Evolutionary conservation across 2,888 invertebrate species (phyloP).

Genomic region (Boloria selene): DNA sequence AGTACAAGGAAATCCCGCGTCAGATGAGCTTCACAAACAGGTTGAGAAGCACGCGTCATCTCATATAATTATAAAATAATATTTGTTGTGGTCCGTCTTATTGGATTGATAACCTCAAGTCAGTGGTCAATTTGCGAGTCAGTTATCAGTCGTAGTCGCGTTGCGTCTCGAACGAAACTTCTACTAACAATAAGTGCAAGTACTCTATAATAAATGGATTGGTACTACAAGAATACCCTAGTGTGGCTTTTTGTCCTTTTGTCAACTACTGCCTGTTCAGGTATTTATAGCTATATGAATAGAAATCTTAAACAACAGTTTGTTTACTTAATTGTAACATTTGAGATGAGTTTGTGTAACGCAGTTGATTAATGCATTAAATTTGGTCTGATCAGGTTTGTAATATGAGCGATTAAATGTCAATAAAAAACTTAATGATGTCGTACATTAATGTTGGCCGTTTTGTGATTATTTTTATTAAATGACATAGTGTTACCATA

Average conservation of each 20-base stretch:
- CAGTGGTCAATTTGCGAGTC: slow-evolving; percentile 1
- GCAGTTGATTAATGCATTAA: slow-evolving; percentile 12
- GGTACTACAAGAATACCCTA: neutral
- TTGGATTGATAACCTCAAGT: slow-evolving; percentile 11
- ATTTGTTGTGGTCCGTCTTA: slow-evolving; percentile 3
- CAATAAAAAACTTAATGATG: neutral
- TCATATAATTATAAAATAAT: neutral
- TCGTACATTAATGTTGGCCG: neutral
- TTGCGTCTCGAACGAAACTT: neutral
- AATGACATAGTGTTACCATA: neutral
- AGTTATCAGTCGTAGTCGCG: neutral
- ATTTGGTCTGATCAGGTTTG: neutral
- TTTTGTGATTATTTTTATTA: neutral
- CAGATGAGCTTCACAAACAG: slow-evolving; percentile 28
- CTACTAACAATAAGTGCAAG: neutral
- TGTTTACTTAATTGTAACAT: neutral
- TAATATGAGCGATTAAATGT: neutral
- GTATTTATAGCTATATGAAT: slow-evolving; percentile 5
- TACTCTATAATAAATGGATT: slow-evolving; percentile 1
- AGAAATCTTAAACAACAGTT: neutral
- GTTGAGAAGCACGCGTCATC: slow-evolving; percentile 21
- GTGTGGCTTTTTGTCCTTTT: slow-evolving; percentile 8
- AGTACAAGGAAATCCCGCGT: slow-evolving; percentile 38
- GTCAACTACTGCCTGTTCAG: slow-evolving; percentile 12
- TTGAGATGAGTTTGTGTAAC: slow-evolving; percentile 10